Percentiles rank a stretch among this genome's conserved stretches.
Conservation (phyloP, 2,797 vertebrate genomes). For the Gymnopithys bicolor region DNA sequence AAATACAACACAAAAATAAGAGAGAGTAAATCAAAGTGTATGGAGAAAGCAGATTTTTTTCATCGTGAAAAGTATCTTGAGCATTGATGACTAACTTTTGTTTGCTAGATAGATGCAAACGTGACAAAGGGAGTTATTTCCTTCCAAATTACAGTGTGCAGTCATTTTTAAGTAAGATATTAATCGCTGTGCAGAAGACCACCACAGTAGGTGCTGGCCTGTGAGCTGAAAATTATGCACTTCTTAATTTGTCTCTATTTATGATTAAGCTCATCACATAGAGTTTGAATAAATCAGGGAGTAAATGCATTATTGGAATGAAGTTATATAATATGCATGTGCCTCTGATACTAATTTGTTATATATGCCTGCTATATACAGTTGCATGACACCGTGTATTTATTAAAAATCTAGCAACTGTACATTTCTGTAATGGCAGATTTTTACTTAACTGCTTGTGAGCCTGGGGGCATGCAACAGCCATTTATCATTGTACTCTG, state of each 20-base stretch:
- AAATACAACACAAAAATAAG: not conserved
- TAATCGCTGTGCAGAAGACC: not conserved
- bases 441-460: conserved; percentile 39
- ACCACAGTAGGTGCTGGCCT: not conserved
- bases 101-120: not conserved
- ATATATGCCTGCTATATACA: not conserved
- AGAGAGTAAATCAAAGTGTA: not conserved
- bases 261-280: not conserved
- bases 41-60: not conserved
- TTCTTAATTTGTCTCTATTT: conserved; percentile 9
- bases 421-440: conserved; percentile 32
- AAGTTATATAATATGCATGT: not conserved
- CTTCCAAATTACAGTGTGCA: not conserved
- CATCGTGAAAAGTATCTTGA: not conserved
- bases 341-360: not conserved
- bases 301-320: conserved; percentile 5
- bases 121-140: conserved; percentile 1
- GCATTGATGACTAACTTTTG: not conserved
- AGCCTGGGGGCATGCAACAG: conserved; percentile 3
- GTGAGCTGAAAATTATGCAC: not conserved
- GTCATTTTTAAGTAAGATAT: not conserved
- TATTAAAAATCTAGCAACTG: conserved; percentile 31
- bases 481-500: conserved; percentile 35
- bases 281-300: not conserved
- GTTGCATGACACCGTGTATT: not conserved